Base-by-base conservation (phyloP, 1,140 invertebrate species). In the Apis laboriosa region DNA sequence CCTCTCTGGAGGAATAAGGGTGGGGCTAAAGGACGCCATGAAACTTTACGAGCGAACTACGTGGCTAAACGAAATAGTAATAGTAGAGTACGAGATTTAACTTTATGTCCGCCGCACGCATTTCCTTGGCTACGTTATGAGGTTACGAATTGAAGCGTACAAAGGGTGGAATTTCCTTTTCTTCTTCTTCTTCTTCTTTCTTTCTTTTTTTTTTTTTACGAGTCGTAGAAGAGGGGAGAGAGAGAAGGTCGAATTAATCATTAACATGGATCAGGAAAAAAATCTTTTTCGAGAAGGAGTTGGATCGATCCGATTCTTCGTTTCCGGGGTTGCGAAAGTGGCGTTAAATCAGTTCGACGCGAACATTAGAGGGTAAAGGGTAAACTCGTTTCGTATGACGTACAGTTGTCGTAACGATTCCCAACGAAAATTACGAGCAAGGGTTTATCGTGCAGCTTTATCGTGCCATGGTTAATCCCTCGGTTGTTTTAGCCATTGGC, bases 31-130 rank as follows among this genome's bases (percentile, higher is more conserved):
- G 67, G 83, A 81, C 80, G 84, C 77, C 55, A 84, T 86, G 80
- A 86, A 89, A 88, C 80, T 89, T 89, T 84, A 89, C 70, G 86
- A 88, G 21, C 58, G 66, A 83, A 84, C 74, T 84, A 86, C 77
- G 63, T 49, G 66, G 61, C 83, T 85, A 86, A 86, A 89, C 87
- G 84, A 81, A 88, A 89, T 75, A 80, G 56, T 60, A 81, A 24
- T 24, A 24, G 24, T 70, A 56, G 64, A 72, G 34, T 85, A 82
- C 55, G 63, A 84, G 84, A 81, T 86, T 87, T 82, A 76, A 76
- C 76, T 82, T 88, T 79, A 77, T 58, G 49, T 24, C 63, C 78
- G 63, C 67, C 49, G 12, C 64, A 63, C 55, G 63, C 73, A 60
- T 63, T 60, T 55, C 60, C 49, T 43, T 13, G 7, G 64, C 19